Evolutionary conservation across 2,113 vertebrate genomes (phyloP).

Genomic region (Antidorcas marsupialis): DNA sequence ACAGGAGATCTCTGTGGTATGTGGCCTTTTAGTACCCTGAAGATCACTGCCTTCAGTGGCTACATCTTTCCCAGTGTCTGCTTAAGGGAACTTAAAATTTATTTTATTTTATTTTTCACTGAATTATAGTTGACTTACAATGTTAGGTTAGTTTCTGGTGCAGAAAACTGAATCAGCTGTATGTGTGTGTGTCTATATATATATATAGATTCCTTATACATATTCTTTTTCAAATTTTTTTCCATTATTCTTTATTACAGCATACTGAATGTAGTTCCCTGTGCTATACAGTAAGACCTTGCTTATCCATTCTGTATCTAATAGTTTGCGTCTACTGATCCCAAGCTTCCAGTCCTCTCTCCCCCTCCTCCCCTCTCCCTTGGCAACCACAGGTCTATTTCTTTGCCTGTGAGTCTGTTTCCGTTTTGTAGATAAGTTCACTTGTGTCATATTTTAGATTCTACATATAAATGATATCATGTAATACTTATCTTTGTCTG

Average conservation of each 20-base stretch:
- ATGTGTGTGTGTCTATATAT: neutral
- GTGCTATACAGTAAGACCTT: neutral
- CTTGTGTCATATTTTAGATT: neutral
- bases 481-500: neutral
- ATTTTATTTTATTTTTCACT: neutral
- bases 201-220: neutral
- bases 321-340: neutral
- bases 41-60: neutral
- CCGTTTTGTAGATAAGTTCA: neutral
- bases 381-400: neutral
- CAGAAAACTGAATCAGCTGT: neutral
- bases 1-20: neutral
- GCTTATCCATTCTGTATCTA: neutral
- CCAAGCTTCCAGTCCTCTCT: neutral
- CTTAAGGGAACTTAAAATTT: neutral
- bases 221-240: neutral
- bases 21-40: neutral
- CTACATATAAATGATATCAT: neutral
- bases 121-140: neutral
- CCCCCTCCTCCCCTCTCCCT: neutral
- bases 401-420: neutral
- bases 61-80: neutral
- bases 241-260: neutral
- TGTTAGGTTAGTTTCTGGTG: neutral
- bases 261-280: neutral